Evolutionary conservation across 2,113 vertebrate species (phyloP), one percentile per base, ranked within the genome.

Genomic region (Rhinopithecus roxellana): DNA sequence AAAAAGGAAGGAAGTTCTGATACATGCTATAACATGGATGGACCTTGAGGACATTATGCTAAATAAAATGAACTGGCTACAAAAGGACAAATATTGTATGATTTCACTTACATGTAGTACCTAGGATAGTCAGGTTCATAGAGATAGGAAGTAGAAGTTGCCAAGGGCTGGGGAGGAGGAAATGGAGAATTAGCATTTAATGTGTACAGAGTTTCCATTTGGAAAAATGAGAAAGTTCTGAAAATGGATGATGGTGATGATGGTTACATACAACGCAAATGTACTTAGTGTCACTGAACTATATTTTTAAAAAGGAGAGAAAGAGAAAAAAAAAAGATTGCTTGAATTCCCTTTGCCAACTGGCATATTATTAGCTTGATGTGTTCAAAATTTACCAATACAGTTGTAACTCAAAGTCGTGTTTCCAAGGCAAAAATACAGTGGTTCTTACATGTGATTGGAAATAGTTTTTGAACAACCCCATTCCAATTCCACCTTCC

Each of bases 381-480:
- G 18, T 93, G 45, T 86, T 83, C 43, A 82, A 75, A 87, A 80
- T 94, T 20, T 57, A 43, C 64, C 83, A 90, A 22, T 67, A 81
- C 3, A 40, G 22, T 43, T 92, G 48, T 38, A 77, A 50, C 9
- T 50, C 70, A 84, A 95, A 97, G 72, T 70, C 83, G 25, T 25
- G 11, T 79, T 64, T 93, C 30, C 52, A 90, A 94, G 85, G 12
- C 55, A 83, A 95, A 95, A 78, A 40, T 79, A n/a, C 12, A 40
- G 25, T 55, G 80, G 82, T 50, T 64, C 64, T 61, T 59, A 90
- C 2, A 59, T 4, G 38, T 35, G 43, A 11, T n/a, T n/a, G 14
- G 38, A 94, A 82, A 93, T 55, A 82, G 22, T 48, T 85, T 59
- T 94, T 77, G 50, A 91, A 94, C 11, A 91, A 74, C 35, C 88